phyloP scores from a whole-genome alignment of 1,140 invertebrate genomes.

The Drosophila pachea region DNA sequence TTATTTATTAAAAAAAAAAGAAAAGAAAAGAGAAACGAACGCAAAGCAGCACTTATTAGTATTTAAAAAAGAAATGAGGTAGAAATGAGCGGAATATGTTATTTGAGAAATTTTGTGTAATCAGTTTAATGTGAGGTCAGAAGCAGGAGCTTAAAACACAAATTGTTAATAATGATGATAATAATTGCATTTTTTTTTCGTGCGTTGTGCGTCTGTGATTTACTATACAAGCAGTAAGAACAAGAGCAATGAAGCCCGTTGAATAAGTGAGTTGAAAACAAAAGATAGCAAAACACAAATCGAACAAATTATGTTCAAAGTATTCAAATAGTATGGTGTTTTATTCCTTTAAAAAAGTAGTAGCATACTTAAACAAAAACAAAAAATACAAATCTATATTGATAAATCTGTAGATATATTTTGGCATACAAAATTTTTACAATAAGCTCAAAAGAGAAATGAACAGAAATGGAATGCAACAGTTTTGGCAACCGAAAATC shows the following conservation, averaged over 20 bases:
- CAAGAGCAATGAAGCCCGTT: conserved; percentile 45
- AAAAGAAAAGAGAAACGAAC: neutral
- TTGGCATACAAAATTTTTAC: conserved; percentile 76
- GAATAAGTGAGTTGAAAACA: conserved; percentile 38
- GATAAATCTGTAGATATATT: conserved; percentile 62
- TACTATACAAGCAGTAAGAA: conserved; percentile 42
- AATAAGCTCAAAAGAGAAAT: conserved; percentile 38
- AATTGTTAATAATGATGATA: conserved; percentile 71
- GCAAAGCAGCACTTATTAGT: conserved; percentile 37
- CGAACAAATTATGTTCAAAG: conserved; percentile 45
- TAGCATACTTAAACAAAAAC: conserved; percentile 30
- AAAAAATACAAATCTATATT: conserved; percentile 42
- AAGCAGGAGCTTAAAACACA: conserved; percentile 59
- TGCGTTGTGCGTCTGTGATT: conserved; percentile 73
- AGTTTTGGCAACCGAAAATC: conserved; percentile 58
- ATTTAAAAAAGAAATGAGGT: conserved; percentile 26
- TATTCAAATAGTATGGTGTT: conserved; percentile 74
- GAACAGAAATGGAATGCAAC: conserved; percentile 10
- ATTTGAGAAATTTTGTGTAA: conserved; percentile 13
- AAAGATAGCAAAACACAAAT: conserved; percentile 37
- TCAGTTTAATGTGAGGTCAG: conserved; percentile 20
- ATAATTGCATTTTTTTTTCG: conserved; percentile 69
- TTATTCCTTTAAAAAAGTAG: conserved; percentile 71
- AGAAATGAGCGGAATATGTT: conserved; percentile 11
- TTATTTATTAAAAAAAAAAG: conserved; percentile 33